Evolutionary conservation across 2,888 invertebrate species (phyloP).

Genomic region (Oxycera nigricornis): DNA sequence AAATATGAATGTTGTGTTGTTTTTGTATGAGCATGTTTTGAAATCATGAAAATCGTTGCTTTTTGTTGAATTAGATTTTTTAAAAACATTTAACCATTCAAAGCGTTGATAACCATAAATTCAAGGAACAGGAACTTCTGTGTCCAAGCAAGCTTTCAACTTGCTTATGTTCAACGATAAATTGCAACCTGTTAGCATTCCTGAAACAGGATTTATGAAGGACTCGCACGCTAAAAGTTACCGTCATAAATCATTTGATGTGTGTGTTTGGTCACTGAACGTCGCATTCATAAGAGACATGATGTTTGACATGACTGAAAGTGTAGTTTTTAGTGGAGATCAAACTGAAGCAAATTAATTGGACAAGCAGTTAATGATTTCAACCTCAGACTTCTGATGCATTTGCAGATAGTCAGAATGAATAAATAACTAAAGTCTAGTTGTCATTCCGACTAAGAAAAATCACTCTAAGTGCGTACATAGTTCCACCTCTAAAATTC

Average conservation of each 20-base stretch:
- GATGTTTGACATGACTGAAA: background rate
- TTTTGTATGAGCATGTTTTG: no score
- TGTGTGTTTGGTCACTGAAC: slow-evolving; percentile 21
- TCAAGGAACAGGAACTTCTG: background rate
- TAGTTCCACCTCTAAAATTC: no score
- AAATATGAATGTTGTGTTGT: no score
- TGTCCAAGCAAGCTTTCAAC: background rate
- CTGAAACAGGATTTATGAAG: slow-evolving; percentile 12
- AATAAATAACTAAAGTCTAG: no score
- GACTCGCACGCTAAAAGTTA: background rate
- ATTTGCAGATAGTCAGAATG: no score
- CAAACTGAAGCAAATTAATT: background rate
- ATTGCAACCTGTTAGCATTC: slow-evolving; percentile 35
- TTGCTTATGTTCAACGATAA: slow-evolving; percentile 22
- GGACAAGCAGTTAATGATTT: no score
- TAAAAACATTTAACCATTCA: no score
- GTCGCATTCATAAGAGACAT: background rate
- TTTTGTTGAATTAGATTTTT: no score
- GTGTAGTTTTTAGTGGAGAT: background rate
- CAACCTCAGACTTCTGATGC: no score
- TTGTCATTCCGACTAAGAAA: no score
- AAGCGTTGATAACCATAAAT: background rate
- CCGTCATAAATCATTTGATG: slow-evolving; percentile 17
- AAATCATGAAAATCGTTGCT: no score
- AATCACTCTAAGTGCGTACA: no score